Evolutionary conservation across 2,888 invertebrate species (phyloP).

Genomic region (Homarus gammarus): DNA sequence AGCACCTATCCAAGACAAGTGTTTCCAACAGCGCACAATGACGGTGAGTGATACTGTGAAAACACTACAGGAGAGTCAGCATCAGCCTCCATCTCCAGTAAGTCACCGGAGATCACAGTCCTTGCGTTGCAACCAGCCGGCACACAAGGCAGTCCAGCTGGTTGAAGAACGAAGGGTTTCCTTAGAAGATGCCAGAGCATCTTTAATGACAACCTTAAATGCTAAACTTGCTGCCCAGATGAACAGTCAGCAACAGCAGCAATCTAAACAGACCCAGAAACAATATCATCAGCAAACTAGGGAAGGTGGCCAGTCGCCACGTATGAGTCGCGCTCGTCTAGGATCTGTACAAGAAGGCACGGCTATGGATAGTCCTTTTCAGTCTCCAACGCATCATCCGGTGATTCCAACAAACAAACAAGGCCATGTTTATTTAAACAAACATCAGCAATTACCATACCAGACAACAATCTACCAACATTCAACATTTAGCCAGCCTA

Average conservation of each 20-base stretch:
- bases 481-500: conserved; percentile 45
- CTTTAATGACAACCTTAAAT: conserved; percentile 73
- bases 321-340: conserved; percentile 56
- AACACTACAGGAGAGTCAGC: conserved; percentile 65
- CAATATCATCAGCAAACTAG: conserved; percentile 12
- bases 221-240: conserved; percentile 69
- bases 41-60: conserved; percentile 74
- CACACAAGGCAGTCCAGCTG: conserved; percentile 54
- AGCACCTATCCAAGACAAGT: conserved; percentile 70
- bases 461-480: conserved; percentile 24
- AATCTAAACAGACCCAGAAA: conserved; percentile 14
- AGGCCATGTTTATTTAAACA: conserved; percentile 4
- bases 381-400: conserved; percentile 40
- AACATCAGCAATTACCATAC: background rate
- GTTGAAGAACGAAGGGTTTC: conserved; percentile 65
- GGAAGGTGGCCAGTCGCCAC: conserved; percentile 68
- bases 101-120: conserved; percentile 70
- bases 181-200: conserved; percentile 72
- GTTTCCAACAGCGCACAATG: conserved; percentile 64
- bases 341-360: conserved; percentile 69
- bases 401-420: conserved; percentile 10
- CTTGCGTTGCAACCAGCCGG: conserved; percentile 60
- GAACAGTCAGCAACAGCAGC: conserved; percentile 38
- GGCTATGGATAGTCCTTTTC: conserved; percentile 50
- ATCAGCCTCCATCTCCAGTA: conserved; percentile 73